Evolutionary conservation across 2,797 vertebrate genomes (phyloP), one percentile per base, ranked within the genome.

Genomic region (Margarornis squamiger): DNA sequence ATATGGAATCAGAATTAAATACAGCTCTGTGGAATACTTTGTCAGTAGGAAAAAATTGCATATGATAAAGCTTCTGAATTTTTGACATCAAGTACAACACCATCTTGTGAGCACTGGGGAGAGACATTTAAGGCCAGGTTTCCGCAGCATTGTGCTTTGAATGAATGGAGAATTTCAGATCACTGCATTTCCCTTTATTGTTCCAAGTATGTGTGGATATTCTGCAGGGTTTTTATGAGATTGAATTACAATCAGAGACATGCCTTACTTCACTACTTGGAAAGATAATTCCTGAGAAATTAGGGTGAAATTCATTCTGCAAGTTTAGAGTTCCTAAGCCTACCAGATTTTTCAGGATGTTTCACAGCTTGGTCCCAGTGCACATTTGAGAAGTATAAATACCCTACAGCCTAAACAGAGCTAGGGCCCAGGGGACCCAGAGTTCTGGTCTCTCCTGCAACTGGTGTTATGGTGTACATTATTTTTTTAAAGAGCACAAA

Each of bases 1-100:
- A 96, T 96, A 95, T 96, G 97, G 96, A 87, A 93, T 91, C 39
- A 41, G 90, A 96, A 95, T 89, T 95, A 96, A 97, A 95, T 96
- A 89, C 76, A 95, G 92, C 86, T 74, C 93, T 1, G 2, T 86
- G 92, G 95, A 96, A 94, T 91, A 93, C 79, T 96, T 93, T 95
- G 91, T 96, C 96, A 94, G 96, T 87, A 86, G 32, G 55, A 76
- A 75, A 92, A 76, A 91, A 78, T 36, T 73, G 72, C 73, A 29
- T 75, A 49, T 85, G 94, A 96, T 82, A 94, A 94, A 82, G 41
- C n/a, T 41, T 72, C 86, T 57, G 78, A 59, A 82, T 93, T 96
- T 95, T 94, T 97, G 97, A 97, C 97, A 88, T 77, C 52, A 32
- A 88, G 57, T 24, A 55, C 5, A 11, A n/a, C 84, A 95, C 89